These are phyloP conservation scores for Cromileptes altivelis DNA, from an alignment of 2,113 vertebrate species.

Conservation along the genomic window DNA sequence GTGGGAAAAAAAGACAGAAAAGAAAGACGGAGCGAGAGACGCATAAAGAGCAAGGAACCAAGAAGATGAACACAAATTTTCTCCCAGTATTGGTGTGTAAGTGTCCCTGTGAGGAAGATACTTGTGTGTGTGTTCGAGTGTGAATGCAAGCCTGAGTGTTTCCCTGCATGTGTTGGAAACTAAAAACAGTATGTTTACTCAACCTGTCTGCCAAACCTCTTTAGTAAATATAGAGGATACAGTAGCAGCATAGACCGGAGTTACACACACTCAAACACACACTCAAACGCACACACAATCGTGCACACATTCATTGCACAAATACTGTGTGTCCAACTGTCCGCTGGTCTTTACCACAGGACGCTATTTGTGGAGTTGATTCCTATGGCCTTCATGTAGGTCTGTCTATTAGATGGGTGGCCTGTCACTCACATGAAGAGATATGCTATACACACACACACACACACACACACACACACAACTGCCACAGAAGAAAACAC, in stretches of 20 bases:
- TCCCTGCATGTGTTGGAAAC: slow-evolving; percentile 29
- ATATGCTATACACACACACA: slow-evolving; percentile 4
- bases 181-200: slow-evolving; percentile 69
- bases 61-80: slow-evolving; percentile 13
- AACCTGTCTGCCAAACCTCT: slow-evolving; percentile 62
- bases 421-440: slow-evolving; percentile 16
- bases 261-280: slow-evolving; percentile 20
- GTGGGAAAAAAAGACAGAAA: slow-evolving; percentile 2
- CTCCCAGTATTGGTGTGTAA: background rate
- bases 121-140: background rate
- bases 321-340: slow-evolving; percentile 53
- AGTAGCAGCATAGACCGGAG: slow-evolving; percentile 57
- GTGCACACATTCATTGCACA: slow-evolving; percentile 47
- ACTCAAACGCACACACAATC: background rate
- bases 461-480: background rate
- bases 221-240: slow-evolving; percentile 69
- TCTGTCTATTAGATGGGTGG: slow-evolving; percentile 60
- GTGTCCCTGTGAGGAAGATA: slow-evolving; percentile 2
- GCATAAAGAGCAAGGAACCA: background rate
- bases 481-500: background rate
- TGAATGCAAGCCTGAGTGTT: slow-evolving; percentile 11
- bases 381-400: slow-evolving; percentile 56
- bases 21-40: no score
- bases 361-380: slow-evolving; percentile 67
- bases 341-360: slow-evolving; percentile 54